Base-by-base conservation (phyloP, 2,113 vertebrate genomes). In the Macrotus californicus region DNA sequence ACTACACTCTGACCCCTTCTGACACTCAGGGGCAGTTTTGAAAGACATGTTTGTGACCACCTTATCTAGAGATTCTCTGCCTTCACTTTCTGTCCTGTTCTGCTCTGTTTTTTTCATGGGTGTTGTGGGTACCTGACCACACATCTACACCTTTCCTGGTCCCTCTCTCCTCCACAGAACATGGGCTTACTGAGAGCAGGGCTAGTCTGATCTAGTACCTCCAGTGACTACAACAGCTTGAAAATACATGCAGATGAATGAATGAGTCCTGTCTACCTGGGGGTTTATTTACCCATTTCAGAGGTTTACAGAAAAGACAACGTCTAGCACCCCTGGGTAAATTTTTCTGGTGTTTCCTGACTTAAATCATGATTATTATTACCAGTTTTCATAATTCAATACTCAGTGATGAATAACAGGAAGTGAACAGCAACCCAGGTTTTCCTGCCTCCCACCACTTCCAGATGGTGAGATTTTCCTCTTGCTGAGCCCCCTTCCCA, bases 171-270 rank as follows among this genome's bases (percentile, higher is more conserved):
- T 36, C 29, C 59, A n/a, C 0, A 34, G 34, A 39, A 6, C 0
- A 0, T 19, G 3, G 14, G 66, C 43, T 69, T 46, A 0, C 0
- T 66, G 41, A 29, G 14, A 12, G 15, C 41, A 36, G 19, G 12
- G 7, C 6, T 39, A 4, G 2, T 69, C 36, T 46, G 26, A 34
- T 24, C 15, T 41, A 2, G 39, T 43, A 70, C 10, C 39, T 24
- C 6, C n/a, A 29, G 46, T 31, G 69, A n/a, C 15, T 31, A 11
- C 31, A 16, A 34, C 46, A 10, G 69, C 61, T 46, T 59, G 26
- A 21, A 54, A 9, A 19, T 0, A 1, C 15, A 59, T 50, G 14
- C 10, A 31, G 11, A 22, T 19, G 21, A 80, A 16, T 10, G 16
- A 24, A 19, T 1, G 2, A 9, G 24, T 4, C n/a, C n/a, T n/a